These are phyloP conservation scores for Sclerodermus sp. DNA, from an alignment of 2,888 invertebrate genomes.

Conservation along the genomic window DNA sequence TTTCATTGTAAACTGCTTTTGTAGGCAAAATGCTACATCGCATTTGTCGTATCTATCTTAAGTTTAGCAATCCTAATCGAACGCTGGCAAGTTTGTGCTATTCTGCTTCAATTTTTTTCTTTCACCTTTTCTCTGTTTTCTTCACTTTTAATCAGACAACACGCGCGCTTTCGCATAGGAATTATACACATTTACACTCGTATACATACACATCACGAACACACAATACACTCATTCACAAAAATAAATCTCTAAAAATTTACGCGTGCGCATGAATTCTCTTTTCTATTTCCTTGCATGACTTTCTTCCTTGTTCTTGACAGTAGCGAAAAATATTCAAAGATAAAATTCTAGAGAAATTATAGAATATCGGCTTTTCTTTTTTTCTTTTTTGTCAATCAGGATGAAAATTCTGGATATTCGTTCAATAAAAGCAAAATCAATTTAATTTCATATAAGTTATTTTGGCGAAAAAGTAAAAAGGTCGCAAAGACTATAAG, in stretches of 20 bases:
- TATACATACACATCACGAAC: constrained; percentile 24
- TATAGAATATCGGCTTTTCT: neutral
- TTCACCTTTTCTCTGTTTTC: neutral
- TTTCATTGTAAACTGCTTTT: neutral
- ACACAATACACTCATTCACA: constrained; percentile 34
- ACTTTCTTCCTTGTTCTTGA: neutral
- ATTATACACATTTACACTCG: constrained; percentile 10
- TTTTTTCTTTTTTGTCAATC: neutral
- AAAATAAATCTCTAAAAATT: constrained; percentile 44
- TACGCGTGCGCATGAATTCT: constrained; percentile 26
- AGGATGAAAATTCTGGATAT: neutral
- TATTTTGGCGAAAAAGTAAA: too few relatives aligned
- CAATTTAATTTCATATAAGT: neutral
- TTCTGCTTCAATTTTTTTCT: neutral
- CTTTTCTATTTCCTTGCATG: neutral
- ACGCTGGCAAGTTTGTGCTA: constrained; percentile 8
- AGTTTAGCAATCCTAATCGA: constrained; percentile 14
- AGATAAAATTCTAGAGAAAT: neutral
- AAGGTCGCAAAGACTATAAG: too few relatives aligned
- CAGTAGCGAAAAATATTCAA: constrained; percentile 1
- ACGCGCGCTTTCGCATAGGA: constrained; percentile 10
- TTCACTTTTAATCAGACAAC: constrained; percentile 3
- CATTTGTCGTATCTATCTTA: neutral
- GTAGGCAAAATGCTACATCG: too few relatives aligned
- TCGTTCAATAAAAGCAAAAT: too few relatives aligned